Evolutionary conservation across 2,797 vertebrate genomes (phyloP).

Genomic region (Betta splendens): DNA sequence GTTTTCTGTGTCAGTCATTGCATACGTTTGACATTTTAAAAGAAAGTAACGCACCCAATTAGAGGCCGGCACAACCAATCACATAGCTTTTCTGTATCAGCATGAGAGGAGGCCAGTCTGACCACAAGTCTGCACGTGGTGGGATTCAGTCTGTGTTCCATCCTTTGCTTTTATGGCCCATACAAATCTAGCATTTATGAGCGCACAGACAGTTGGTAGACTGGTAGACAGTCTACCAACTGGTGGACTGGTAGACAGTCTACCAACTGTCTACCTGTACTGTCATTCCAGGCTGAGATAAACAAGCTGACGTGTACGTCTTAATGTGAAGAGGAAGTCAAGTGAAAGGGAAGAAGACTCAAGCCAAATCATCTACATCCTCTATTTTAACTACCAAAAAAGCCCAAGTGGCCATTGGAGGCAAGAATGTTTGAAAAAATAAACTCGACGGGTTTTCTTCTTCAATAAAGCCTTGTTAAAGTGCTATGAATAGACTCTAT

Average conservation of each 20-base stretch:
- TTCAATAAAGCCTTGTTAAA: slow-evolving; percentile 71
- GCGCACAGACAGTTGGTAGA: too few species aligned
- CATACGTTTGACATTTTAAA: slow-evolving; percentile 15
- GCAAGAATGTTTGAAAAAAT: slow-evolving; percentile 76
- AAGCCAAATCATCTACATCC: slow-evolving; percentile 56
- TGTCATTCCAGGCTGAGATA: slow-evolving; percentile 55
- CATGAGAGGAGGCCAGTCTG: slow-evolving; percentile 16
- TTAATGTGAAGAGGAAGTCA: slow-evolving; percentile 35
- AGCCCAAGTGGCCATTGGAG: slow-evolving; percentile 62
- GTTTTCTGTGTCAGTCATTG: not conserved
- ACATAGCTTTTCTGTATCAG: slow-evolving; percentile 15
- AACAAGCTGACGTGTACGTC: slow-evolving; percentile 21
- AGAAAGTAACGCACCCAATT: slow-evolving; percentile 40
- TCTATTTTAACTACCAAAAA: slow-evolving; percentile 51
- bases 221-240: too few species aligned
- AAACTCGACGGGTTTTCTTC: slow-evolving; percentile 50
- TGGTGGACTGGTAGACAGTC: too few species aligned
- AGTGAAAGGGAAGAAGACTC: slow-evolving; percentile 47
- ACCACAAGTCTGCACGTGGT: slow-evolving; percentile 29
- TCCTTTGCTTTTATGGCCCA: slow-evolving; percentile 49
- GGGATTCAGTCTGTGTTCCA: slow-evolving; percentile 43
- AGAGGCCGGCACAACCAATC: slow-evolving; percentile 20
- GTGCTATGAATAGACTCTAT: slow-evolving; percentile 76
- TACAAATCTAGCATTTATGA: slow-evolving; percentile 34
- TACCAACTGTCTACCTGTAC: too few species aligned